Evolutionary conservation across 2,797 vertebrate species (phyloP).

Genomic region (Notolepis coatsorum): DNA sequence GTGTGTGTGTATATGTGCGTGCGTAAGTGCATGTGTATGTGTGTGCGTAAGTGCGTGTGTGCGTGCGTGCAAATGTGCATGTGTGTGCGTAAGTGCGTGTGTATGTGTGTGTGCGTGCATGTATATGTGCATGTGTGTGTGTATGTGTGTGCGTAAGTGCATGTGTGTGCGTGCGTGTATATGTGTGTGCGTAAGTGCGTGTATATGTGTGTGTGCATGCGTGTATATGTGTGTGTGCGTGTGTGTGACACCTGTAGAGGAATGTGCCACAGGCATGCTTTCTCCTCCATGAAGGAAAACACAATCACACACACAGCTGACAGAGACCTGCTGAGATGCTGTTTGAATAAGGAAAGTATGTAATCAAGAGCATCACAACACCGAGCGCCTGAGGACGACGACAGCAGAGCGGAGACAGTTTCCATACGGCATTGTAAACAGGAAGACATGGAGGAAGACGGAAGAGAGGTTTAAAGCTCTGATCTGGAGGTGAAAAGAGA

Average conservation of each 20-base stretch:
- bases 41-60: background rate
- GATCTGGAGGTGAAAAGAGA: no score
- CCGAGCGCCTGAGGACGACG: background rate
- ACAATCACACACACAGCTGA: background rate
- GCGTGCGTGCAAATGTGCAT: background rate
- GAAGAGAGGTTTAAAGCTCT: no score
- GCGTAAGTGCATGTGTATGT: no score
- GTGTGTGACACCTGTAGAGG: background rate
- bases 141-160: background rate
- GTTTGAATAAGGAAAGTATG: constrained; percentile 13
- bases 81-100: background rate
- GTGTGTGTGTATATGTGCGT: no score
- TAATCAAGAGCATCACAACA: background rate
- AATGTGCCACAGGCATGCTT: background rate
- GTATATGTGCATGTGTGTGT: background rate
- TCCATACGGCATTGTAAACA: background rate
- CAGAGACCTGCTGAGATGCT: background rate
- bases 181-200: background rate
- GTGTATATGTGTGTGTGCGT: background rate
- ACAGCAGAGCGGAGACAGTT: constrained; percentile 5
- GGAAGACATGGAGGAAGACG: background rate
- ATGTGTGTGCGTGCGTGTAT: background rate
- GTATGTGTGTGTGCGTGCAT: background rate
- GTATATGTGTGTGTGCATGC: constrained; percentile 2
- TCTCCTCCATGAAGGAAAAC: background rate